A percentile compares a stretch with the other conserved stretches of the same genome.
These are phyloP conservation scores for Holcopasites calliopsidis DNA, from an alignment of 1,140 invertebrate genomes.

Conservation along the genomic window DNA sequence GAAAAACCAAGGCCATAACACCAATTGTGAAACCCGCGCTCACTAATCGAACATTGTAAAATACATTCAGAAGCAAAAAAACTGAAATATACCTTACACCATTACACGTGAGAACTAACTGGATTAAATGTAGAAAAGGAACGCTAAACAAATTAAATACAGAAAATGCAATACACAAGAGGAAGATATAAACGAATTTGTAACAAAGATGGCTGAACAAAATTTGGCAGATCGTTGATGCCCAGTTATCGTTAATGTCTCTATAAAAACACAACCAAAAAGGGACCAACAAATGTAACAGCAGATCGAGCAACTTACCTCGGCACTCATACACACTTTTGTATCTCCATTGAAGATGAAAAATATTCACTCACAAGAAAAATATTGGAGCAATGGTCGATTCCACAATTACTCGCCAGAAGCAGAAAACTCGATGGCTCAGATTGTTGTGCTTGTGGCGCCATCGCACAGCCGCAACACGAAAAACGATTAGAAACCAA, in stretches of 20 bases:
- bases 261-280: background rate
- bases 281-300: conserved; percentile 9
- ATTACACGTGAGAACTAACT: no score
- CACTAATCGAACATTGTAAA: conserved; percentile 2
- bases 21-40: conserved; percentile 33
- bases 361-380: conserved; percentile 44
- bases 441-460: conserved; percentile 55
- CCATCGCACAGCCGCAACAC: conserved; percentile 53
- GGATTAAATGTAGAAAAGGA: background rate
- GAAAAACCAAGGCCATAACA: conserved; percentile 40
- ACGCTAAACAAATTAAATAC: background rate
- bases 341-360: conserved; percentile 39
- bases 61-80: background rate
- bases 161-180: conserved; percentile 23
- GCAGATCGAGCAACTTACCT: conserved; percentile 19
- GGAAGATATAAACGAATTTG: conserved; percentile 43
- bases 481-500: conserved; percentile 18
- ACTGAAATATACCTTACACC: no score
- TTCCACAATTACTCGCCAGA: conserved; percentile 63
- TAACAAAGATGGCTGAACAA: conserved; percentile 73
- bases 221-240: conserved; percentile 59
- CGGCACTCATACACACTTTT: background rate
- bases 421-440: conserved; percentile 62
- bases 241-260: background rate
- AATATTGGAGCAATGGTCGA: conserved; percentile 71